Conservation (phyloP, 1,140 invertebrate species). For the Hydropsyche tenuis region DNA sequence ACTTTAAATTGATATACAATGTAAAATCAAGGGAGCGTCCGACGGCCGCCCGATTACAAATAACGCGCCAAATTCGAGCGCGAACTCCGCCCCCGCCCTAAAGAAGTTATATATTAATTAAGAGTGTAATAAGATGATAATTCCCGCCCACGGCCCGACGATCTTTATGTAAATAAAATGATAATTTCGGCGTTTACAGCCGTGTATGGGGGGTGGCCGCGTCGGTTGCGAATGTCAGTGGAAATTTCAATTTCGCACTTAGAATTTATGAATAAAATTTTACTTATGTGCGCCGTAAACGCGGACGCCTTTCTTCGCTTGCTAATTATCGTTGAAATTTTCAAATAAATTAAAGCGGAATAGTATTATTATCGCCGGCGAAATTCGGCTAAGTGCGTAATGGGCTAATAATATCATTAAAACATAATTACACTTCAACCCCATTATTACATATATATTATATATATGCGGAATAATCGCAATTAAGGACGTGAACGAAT, state of each 20-base stretch:
- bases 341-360: no score
- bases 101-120: slow-evolving; percentile 36
- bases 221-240: not conserved
- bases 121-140: slow-evolving; percentile 33
- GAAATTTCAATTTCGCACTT: slow-evolving; percentile 7
- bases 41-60: slow-evolving; percentile 29
- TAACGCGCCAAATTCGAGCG: not conserved
- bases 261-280: no score
- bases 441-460: no score
- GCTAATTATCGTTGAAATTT: no score
- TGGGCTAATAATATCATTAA: no score
- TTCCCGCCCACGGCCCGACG: slow-evolving; percentile 11
- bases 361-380: no score
- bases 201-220: not conserved
- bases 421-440: no score
- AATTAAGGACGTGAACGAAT: no score
- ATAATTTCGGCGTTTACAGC: slow-evolving; percentile 20
- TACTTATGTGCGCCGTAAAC: no score
- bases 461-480: no score
- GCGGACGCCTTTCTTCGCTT: no score
- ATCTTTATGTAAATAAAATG: slow-evolving; percentile 30
- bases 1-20: slow-evolving; percentile 48
- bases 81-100: not conserved
- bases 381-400: no score
- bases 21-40: slow-evolving; percentile 42